Evolutionary conservation across 2,797 vertebrate genomes (phyloP), one percentile per base, ranked within the genome.

Genomic region (Babyrousa celebensis): DNA sequence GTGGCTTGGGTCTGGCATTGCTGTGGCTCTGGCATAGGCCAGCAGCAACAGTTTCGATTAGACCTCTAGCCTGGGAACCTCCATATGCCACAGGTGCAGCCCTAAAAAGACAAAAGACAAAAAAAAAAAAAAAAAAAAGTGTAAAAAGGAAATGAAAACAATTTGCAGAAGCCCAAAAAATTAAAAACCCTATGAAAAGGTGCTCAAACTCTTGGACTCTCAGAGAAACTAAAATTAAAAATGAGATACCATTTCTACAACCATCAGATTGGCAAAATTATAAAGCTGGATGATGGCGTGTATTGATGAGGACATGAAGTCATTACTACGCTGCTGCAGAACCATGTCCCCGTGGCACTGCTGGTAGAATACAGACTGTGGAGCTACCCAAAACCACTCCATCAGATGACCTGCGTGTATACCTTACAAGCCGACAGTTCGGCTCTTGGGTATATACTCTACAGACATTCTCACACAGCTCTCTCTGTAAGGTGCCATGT

Each of bases 151-250:
- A 82, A 89, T 21, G 48, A 83, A 85, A 2, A 54, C 3, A 91
- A 84, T 86, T 70, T 82, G 17, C 62, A 43, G 11, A 67, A 86
- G 63, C 48, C 29, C 25, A 60, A 85, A 80, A 88, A 87, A 65
- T 3, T 43, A 87, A 43, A 6, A 68, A 90, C 67, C 62, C 43
- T 15, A 62, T 12, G 40, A 85, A 95, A 54, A 89, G 60, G 56
- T 58, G 60, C 15, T 85, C 54, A 63, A 90, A 92, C 23, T 72
- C 79, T 82, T 54, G 40, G 83, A 43, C 32, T 52, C 90, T 1
- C 52, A 83, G 58, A 72, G 36, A 87, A 83, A 74, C 65, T 48
- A n/a, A 92, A 89, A 36, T 74, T 43, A 36, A 74, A 92, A 83
- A 78, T 32, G 21, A 96, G 71, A 58, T 12, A 25, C 12, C 63